Base-by-base conservation (phyloP, 2,797 vertebrate species). In the Xenentodon cancila region DNA sequence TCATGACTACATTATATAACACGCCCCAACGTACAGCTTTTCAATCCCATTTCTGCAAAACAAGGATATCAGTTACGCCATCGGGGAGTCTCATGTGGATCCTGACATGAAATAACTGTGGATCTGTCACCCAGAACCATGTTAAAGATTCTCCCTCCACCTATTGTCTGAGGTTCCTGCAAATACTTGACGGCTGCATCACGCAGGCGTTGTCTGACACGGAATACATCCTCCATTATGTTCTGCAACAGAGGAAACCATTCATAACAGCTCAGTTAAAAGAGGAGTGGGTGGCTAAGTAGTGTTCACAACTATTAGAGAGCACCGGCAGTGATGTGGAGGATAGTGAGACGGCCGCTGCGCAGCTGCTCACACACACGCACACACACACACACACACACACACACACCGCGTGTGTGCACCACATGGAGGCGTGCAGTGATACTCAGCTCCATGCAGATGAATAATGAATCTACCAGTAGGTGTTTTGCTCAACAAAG, bases 211-310 rank as follows among this genome's bases (percentile, higher is more conserved):
- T 47, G 80, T 40, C 62, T 30, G 89, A 81, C 69, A 90, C 66
- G 67, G 37, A 84, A 89, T 88, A 88, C 79, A 37, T 81, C 54
- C 30, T 42, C 65, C 70, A 80, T 91, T 91, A 88, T 90, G 75
- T 0, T 32, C 7, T 0, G 34, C 47, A 85, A 91, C 84, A 89
- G 73, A 86, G 62, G 60, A 81, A 77, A 56, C 49, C 65, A 79
- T 84, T 87, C 73, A 84, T 1, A 9, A 44, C 68, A 68, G n/a
- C 6, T 22, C 9, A n/a, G 48, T 7, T 55, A 77, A 60, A 57
- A 60, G 54, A 69, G 47, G 74, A 84, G 78, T 72, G 75, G 83
- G 81, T 65, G 80, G 74, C 12, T 11, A 67, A 71, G 64, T 59
- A 30, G 72, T 37, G 9, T 80, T 86, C 63, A 19, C 25, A 69